These are phyloP conservation scores for Micoletzkya japonica DNA, from an alignment of 2,888 invertebrate species.

Conservation along the genomic window DNA sequence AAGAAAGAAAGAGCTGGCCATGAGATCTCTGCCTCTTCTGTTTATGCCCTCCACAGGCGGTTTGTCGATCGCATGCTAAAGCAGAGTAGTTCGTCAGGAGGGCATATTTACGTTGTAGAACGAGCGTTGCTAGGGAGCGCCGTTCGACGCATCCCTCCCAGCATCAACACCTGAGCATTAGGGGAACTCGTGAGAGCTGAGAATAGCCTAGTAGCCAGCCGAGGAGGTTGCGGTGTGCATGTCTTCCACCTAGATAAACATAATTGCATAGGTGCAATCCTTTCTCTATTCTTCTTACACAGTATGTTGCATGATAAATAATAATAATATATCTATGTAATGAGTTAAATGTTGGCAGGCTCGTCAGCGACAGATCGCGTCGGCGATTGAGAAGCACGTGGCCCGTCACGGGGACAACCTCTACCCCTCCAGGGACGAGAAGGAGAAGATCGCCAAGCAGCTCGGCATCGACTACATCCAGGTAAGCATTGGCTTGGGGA, in stretches of 20 bases:
- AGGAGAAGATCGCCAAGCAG: constrained; percentile 38
- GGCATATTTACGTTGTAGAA: too few species aligned
- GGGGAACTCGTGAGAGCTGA: neutral
- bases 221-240: neutral
- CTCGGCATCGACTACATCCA: constrained; percentile 35
- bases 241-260: neutral
- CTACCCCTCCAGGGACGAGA: constrained; percentile 39
- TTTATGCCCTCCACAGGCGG: too few species aligned
- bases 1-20: too few species aligned
- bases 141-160: too few species aligned
- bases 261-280: too few species aligned
- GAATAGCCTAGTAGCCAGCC: neutral
- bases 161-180: neutral
- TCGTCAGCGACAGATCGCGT: constrained; percentile 13
- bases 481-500: constrained; percentile 31
- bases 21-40: too few species aligned
- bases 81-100: too few species aligned
- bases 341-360: too few species aligned
- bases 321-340: neutral
- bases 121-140: too few species aligned
- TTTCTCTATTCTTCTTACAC: too few species aligned
- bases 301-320: too few species aligned
- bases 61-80: too few species aligned
- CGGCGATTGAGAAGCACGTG: constrained; percentile 33
- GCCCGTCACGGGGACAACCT: constrained; percentile 34